Conservation (phyloP, 2,113 vertebrate genomes). For the Ranitomeya imitator region DNA sequence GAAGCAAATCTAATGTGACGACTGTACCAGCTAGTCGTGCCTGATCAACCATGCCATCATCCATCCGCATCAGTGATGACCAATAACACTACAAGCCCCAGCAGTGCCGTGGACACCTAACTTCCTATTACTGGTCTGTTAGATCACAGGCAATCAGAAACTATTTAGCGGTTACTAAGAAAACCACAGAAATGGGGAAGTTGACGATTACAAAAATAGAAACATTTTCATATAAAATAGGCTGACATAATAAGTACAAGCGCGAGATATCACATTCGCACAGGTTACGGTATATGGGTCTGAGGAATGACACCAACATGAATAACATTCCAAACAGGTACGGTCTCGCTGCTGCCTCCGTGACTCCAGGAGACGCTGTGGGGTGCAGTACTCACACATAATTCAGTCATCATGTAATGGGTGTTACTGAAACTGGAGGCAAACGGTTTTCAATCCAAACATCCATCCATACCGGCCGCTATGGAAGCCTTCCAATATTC, state of each 20-base stretch:
- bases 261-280: too few species aligned
- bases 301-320: background rate
- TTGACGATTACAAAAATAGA: background rate
- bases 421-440: background rate
- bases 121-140: background rate
- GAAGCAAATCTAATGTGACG: background rate
- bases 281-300: background rate
- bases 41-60: background rate
- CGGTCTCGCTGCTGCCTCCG: constrained; percentile 14
- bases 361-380: background rate
- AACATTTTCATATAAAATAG: too few species aligned
- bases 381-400: background rate
- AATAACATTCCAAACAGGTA: constrained; percentile 36
- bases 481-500: background rate
- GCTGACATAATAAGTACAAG: background rate
- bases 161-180: background rate
- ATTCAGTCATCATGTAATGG: background rate
- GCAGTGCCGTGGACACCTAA: background rate
- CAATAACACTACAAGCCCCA: background rate
- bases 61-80: background rate
- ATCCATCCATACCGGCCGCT: background rate
- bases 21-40: background rate
- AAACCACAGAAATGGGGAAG: constrained; percentile 39
- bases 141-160: background rate
- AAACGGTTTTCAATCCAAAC: background rate